Conservation (phyloP, 2,797 vertebrate genomes). For the Cyclura pinguis region DNA sequence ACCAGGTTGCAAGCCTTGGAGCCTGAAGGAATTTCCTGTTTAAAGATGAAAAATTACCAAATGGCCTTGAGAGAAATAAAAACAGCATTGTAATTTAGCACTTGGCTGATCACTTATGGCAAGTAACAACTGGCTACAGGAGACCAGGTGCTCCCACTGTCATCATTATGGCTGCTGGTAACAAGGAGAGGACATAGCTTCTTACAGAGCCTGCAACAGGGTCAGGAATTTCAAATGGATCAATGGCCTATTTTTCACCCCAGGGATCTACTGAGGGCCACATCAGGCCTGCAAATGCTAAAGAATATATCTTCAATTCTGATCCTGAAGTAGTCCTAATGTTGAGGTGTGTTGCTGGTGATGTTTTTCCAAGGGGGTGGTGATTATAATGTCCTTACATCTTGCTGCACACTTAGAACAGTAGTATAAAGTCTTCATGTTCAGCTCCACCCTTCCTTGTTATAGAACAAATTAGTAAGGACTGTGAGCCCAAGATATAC, state of each 20-base stretch:
- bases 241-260: too few relatives aligned
- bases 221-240: too few relatives aligned
- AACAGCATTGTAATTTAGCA: conserved; percentile 41
- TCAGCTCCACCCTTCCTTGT: neutral
- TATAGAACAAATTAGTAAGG: neutral
- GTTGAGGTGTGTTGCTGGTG: too few relatives aligned
- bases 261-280: too few relatives aligned
- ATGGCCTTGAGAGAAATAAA: conserved; percentile 21
- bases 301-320: too few relatives aligned
- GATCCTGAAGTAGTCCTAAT: too few relatives aligned
- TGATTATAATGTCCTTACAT: neutral
- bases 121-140: conserved; percentile 36
- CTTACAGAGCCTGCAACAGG: neutral
- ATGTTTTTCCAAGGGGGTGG: too few relatives aligned
- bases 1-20: rapidly evolving
- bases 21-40: rapidly evolving
- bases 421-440: neutral
- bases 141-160: neutral
- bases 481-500: neutral
- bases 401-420: neutral
- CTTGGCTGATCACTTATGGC: conserved; percentile 25
- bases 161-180: neutral
- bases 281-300: too few relatives aligned
- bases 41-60: neutral
- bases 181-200: neutral